A percentile compares a stretch with the other conserved stretches of the same genome.
Conservation (phyloP, 2,113 vertebrate genomes). For the Tangachromis dhanisi region DNA sequence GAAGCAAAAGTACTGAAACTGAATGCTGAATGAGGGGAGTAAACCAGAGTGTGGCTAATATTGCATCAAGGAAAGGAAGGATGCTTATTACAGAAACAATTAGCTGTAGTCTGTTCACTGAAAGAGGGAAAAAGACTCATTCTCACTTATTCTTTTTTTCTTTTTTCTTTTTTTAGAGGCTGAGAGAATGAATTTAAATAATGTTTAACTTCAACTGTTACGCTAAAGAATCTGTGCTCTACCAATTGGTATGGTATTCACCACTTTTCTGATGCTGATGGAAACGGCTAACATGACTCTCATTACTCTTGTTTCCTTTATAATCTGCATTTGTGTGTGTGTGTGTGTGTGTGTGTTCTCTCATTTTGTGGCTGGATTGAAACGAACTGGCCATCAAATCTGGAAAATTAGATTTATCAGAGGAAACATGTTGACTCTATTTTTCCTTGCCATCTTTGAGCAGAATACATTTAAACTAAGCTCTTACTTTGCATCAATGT, state of each 20-base stretch:
- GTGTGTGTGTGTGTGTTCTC: not conserved
- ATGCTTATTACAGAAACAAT: not conserved
- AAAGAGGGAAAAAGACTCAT: not conserved
- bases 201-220: not conserved
- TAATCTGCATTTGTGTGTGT: rapidly evolving
- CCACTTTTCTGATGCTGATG: not conserved
- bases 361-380: not conserved
- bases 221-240: not conserved
- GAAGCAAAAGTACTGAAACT: not conserved
- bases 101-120: not conserved
- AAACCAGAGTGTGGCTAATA: not conserved
- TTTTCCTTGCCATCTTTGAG: not conserved
- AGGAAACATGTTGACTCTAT: not conserved
- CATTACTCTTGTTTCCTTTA: not conserved
- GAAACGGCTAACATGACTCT: not conserved
- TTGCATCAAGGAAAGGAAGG: not conserved
- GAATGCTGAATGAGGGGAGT: not conserved
- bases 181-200: not conserved
- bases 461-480: not conserved
- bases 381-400: not conserved
- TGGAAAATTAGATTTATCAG: not conserved
- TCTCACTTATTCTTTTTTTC: not conserved
- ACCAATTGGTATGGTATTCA: not conserved
- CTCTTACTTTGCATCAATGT: not conserved
- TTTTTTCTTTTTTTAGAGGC: rapidly evolving